Conservation (phyloP, 1,140 invertebrate species). For the Drosophila triauraria region DNA sequence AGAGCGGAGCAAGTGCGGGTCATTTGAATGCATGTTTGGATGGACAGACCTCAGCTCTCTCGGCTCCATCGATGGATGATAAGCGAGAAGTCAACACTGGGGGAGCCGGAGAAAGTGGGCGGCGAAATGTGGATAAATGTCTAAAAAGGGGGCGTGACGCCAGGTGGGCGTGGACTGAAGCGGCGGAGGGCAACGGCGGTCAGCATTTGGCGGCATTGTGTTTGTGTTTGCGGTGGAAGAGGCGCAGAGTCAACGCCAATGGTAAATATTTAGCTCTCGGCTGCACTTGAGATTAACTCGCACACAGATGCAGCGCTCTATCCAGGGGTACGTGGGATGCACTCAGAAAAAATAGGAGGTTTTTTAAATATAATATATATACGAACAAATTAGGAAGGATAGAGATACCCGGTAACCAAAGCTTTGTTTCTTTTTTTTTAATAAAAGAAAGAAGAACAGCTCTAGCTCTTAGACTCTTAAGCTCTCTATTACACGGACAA, state of each 20-base stretch:
- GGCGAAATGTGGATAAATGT: constrained; percentile 27
- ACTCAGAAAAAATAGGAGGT: neutral
- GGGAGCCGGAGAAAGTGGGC: constrained; percentile 29
- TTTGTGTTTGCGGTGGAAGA: constrained; percentile 29
- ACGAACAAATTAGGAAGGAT: neutral
- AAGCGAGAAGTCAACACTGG: constrained; percentile 44
- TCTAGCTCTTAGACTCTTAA: no score
- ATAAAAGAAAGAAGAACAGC: no score
- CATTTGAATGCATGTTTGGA: constrained; percentile 74
- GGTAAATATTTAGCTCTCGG: constrained; percentile 81
- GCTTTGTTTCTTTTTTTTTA: no score
- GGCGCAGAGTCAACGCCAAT: constrained; percentile 55
- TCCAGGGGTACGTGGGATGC: constrained; percentile 1
- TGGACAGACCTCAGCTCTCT: constrained; percentile 19
- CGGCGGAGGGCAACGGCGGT: neutral
- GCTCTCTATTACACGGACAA: no score
- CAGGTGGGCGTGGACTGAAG: constrained; percentile 8
- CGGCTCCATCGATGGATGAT: constrained; percentile 69
- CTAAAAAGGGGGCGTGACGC: constrained; percentile 9
- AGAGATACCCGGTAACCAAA: no score
- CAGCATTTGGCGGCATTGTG: constrained; percentile 21
- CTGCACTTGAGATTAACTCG: constrained; percentile 80
- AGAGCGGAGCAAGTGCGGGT: constrained; percentile 49
- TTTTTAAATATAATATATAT: no score
- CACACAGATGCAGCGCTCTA: constrained; percentile 46